phyloP scores from a whole-genome alignment of 1,140 invertebrate species.

The Dendroctonus ponderosae region DNA sequence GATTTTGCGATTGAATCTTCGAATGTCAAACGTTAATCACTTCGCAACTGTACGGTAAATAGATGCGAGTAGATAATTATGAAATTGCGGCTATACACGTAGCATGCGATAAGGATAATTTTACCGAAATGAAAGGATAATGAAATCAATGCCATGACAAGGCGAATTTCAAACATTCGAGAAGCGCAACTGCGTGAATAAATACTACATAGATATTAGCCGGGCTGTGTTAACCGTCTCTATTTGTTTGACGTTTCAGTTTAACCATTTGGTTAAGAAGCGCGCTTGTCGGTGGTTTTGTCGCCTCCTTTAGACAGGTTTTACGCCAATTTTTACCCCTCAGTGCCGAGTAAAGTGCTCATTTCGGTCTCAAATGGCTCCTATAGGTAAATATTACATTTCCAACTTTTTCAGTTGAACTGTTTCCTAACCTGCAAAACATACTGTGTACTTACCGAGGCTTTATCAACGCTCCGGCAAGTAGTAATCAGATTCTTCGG shows the following conservation, averaged over 20 bases:
- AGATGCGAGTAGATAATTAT: too few species aligned
- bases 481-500: conserved; percentile 70
- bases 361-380: conserved; percentile 47
- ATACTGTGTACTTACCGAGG: conserved; percentile 55
- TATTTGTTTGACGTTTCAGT: background rate
- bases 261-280: too few species aligned
- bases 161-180: background rate
- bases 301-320: background rate
- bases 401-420: too few species aligned
- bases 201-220: too few species aligned
- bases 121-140: too few species aligned
- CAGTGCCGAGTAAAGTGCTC: background rate
- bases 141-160: background rate
- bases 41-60: too few species aligned
- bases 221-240: too few species aligned
- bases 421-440: conserved; percentile 31
- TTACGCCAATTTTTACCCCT: background rate
- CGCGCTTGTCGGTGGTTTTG: too few species aligned
- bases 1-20: too few species aligned
- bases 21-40: too few species aligned
- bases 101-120: too few species aligned
- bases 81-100: too few species aligned
- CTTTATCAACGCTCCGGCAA: conserved; percentile 65
- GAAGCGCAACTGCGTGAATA: background rate
- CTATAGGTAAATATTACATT: conserved; percentile 52